Base-by-base conservation (phyloP, 2,888 invertebrate species). In the Drosophila meridiana region DNA sequence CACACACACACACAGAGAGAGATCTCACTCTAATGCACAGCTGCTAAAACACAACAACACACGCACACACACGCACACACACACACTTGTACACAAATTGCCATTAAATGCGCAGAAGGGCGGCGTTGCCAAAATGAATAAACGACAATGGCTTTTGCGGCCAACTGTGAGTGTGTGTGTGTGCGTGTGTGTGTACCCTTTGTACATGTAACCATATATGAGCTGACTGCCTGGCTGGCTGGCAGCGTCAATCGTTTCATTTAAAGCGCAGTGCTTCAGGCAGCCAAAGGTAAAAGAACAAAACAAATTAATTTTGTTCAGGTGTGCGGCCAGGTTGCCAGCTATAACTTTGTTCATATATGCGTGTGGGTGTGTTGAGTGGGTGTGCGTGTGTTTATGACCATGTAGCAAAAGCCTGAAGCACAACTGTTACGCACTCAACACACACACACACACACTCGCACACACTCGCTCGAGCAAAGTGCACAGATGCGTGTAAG, bases 251-350 rank as follows among this genome's bases (percentile, higher is more conserved):
- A 85, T 88, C 90, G 85, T 88, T 89, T 80, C 83, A 83, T 78
- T 75, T 69, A 53, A 87, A 78, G 75, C 73, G 63, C 62, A 45
- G 48, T 66, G 73, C 77, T 76, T 72, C 69, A 56, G 67, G 62
- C 80, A 32, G 68, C 80, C 76, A 79, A 76, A 79, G 75, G 78
- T 79, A 76, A 78, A 73, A 81, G 78, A 78, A 88, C 89, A 83
- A 88, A 90, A 78, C 89, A 83, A 87, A 89, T 87, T 87, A 89
- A 89, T 87, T 87, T 86, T 82, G 77, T 71, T 69, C 79, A 70
- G 69, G 69, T 74, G 75, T 76, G 76, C 62, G 73, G 64, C 68
- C 63, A 67, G 55, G 61, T 59, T 63, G 53, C 56, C 69, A 73
- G 60, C 34, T 56, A 74, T 48, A 40, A 59, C 34, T 69, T 32